Evolutionary conservation across 2,797 vertebrate species (phyloP).

Genomic region (Tinamus major): DNA sequence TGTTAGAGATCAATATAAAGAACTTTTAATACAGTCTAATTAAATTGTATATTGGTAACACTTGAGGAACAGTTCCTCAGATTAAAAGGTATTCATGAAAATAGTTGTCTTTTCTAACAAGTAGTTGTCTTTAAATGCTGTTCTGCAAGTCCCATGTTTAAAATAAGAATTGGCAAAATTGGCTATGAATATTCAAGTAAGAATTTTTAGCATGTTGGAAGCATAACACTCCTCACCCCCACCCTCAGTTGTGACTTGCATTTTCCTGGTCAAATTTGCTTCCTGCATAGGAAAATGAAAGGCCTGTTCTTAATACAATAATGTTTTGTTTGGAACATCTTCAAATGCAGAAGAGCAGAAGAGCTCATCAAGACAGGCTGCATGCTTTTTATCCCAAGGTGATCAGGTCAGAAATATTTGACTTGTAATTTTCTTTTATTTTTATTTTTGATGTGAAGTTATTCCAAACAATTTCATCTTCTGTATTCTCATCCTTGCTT

Average conservation of each 20-base stretch:
- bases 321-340: slow-evolving; percentile 21
- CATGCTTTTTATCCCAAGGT: neutral
- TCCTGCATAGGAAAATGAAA: slow-evolving; percentile 13
- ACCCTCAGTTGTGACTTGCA: neutral
- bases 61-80: neutral
- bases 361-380: neutral
- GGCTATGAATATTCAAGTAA: neutral
- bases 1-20: neutral
- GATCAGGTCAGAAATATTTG: neutral
- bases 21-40: neutral
- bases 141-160: neutral
- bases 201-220: neutral
- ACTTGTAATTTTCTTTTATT: neutral
- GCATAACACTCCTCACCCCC: neutral
- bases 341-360: neutral
- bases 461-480: slow-evolving; percentile 25
- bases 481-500: slow-evolving; percentile 53
- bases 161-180: neutral
- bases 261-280: neutral
- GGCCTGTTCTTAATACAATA: slow-evolving; percentile 14
- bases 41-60: neutral
- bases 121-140: neutral
- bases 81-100: neutral
- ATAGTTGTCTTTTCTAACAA: neutral
- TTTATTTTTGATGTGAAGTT: neutral